A percentile compares a stretch with the other conserved stretches of the same genome.
Evolutionary conservation across 2,888 invertebrate species (phyloP).

Genomic region (Habroteleia sp.): DNA sequence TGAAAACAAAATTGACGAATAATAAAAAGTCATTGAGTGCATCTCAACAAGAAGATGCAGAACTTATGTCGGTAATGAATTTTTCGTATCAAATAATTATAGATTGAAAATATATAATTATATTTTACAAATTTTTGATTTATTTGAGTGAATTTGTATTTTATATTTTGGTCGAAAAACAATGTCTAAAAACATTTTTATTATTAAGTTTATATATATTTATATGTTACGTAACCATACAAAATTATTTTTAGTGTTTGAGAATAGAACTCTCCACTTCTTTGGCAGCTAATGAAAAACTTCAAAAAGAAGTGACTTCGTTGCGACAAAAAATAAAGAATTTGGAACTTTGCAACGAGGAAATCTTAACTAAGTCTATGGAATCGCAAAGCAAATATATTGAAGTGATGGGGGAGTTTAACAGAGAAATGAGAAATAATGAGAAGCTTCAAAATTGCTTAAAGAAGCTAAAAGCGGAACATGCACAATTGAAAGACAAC

Average conservation of each 20-base stretch:
- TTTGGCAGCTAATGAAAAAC: constrained; percentile 85
- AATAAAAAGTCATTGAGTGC: constrained; percentile 69
- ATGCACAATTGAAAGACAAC: constrained; percentile 81
- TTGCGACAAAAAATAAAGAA: constrained; percentile 82
- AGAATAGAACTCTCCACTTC: constrained; percentile 83
- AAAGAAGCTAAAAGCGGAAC: constrained; percentile 80
- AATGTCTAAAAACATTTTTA: no score
- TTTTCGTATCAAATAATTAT: no score
- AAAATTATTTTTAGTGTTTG: constrained; percentile 68
- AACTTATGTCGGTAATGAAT: constrained; percentile 71
- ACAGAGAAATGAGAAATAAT: constrained; percentile 68
- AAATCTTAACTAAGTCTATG: constrained; percentile 66
- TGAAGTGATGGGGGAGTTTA: constrained; percentile 68
- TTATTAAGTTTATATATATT: constrained; percentile 24
- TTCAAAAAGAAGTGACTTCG: constrained; percentile 84
- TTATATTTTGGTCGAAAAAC: no score
- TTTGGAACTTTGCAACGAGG: constrained; percentile 72
- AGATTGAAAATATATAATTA: no score
- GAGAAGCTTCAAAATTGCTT: constrained; percentile 82
- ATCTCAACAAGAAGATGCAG: constrained; percentile 73
- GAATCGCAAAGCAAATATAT: constrained; percentile 69
- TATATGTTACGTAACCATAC: no score
- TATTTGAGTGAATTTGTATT: no score
- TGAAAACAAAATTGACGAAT: constrained; percentile 73
- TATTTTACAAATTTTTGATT: no score